A percentile compares a stretch with the other conserved stretches of the same genome.
Conservation (phyloP, 2,797 vertebrate genomes). For the Hippopotamyrus pictus region DNA sequence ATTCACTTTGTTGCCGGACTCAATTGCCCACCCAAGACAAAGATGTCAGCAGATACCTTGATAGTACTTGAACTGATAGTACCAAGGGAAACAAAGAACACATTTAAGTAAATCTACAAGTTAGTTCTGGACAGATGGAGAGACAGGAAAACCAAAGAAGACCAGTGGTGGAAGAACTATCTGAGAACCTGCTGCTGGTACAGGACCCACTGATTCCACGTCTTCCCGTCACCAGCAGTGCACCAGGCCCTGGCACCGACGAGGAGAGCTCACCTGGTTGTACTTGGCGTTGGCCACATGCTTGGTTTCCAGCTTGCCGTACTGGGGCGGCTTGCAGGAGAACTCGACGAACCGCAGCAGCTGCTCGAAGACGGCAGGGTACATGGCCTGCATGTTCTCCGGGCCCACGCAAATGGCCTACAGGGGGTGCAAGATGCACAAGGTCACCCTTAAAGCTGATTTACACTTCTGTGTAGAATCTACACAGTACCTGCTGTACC, state of each 20-base stretch:
- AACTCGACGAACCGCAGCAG: slow-evolving; percentile 95
- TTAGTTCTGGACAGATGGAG: neutral
- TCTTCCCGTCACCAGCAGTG: neutral
- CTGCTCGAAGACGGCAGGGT: slow-evolving; percentile 96
- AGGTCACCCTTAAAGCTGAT: neutral
- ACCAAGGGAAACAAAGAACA: neutral
- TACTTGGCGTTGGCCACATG: slow-evolving; percentile 98
- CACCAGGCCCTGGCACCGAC: neutral
- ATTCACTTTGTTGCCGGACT: neutral
- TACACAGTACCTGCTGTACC: neutral
- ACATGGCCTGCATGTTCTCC: slow-evolving; percentile 98
- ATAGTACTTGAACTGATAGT: neutral
- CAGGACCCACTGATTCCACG: neutral
- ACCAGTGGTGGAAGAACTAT: neutral
- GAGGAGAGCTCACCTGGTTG: slow-evolving; percentile 78
- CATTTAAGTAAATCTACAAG: neutral
- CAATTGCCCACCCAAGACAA: neutral
- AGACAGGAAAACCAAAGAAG: neutral
- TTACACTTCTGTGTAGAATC: neutral
- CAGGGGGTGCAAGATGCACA: slow-evolving; percentile 40
- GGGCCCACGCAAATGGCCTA: slow-evolving; percentile 95
- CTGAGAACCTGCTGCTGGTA: neutral
- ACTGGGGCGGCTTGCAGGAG: slow-evolving; percentile 96
- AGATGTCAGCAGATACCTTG: neutral
- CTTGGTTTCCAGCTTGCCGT: slow-evolving; percentile 95